Conservation (phyloP, 2,888 invertebrate genomes). For the Andricus quercusramuli region DNA sequence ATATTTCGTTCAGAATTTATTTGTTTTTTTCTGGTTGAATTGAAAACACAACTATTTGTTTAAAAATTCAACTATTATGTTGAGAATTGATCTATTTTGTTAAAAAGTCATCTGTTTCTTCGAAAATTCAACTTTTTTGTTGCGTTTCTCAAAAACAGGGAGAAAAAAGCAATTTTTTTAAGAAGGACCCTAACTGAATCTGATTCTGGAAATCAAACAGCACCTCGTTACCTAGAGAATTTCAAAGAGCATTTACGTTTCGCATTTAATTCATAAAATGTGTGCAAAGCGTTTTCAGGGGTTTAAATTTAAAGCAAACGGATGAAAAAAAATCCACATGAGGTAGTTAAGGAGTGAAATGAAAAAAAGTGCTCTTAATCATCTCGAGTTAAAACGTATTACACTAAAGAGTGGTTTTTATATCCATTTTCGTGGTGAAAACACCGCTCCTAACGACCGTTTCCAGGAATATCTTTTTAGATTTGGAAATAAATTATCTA, state of each 20-base stretch:
- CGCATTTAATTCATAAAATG: not conserved
- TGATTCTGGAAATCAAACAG: not conserved
- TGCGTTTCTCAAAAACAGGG: no score
- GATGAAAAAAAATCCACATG: slow-evolving; percentile 12
- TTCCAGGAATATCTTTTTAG: not conserved
- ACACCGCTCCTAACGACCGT: not conserved
- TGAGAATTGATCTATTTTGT: no score
- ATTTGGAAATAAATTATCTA: not conserved
- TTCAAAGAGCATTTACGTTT: not conserved
- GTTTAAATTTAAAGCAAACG: not conserved
- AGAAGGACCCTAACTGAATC: no score
- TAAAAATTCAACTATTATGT: no score
- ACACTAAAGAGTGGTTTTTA: not conserved
- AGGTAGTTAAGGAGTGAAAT: slow-evolving; percentile 22
- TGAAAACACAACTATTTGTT: no score
- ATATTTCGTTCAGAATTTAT: no score
- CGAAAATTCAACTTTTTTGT: no score
- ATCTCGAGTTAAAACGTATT: slow-evolving; percentile 10
- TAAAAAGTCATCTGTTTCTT: no score
- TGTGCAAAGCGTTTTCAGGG: not conserved
- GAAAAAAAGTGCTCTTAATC: slow-evolving; percentile 36
- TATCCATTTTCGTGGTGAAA: slow-evolving; percentile 3
- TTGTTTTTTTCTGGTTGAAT: no score
- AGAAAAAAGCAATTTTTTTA: no score
- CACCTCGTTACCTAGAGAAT: not conserved